A percentile compares a stretch with the other conserved stretches of the same genome.
Evolutionary conservation across 2,113 vertebrate species (phyloP).

Genomic region (Astur gentilis): DNA sequence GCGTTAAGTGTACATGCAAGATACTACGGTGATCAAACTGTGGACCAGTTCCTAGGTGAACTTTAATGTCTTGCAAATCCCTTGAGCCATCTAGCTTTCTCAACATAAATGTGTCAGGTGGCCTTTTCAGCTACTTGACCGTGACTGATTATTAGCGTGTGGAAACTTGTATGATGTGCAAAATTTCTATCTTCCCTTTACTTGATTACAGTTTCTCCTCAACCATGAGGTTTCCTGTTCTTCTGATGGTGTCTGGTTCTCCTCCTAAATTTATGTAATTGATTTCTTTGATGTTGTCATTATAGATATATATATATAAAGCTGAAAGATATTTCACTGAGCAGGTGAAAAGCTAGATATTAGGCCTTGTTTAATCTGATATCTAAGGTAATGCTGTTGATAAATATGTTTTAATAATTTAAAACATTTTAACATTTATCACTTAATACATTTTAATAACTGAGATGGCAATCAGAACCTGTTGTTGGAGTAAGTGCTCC

Average conservation of each 20-base stretch:
- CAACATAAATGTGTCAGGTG: not conserved
- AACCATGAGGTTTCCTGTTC: not conserved
- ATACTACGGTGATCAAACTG: not conserved
- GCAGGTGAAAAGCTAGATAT: not conserved
- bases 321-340: not conserved
- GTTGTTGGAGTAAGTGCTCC: not conserved
- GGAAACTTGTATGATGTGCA: not conserved
- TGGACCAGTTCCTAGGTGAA: not conserved
- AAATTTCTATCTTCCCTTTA: not conserved
- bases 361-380: not conserved
- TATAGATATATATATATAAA: not conserved
- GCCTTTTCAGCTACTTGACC: not conserved
- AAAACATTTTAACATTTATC: not conserved
- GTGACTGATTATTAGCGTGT: not conserved
- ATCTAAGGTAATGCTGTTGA: not conserved
- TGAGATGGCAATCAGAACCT: not conserved
- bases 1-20: not conserved
- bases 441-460: not conserved
- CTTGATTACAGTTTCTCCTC: not conserved
- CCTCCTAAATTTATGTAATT: not conserved
- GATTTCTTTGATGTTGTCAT: not conserved
- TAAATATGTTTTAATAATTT: not conserved
- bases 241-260: not conserved
- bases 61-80: not conserved
- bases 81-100: not conserved